Percentiles rank a stretch among this genome's conserved stretches.
These are phyloP conservation scores for Vireo griseus DNA, from an alignment of 2,797 vertebrate species.

Conservation along the genomic window DNA sequence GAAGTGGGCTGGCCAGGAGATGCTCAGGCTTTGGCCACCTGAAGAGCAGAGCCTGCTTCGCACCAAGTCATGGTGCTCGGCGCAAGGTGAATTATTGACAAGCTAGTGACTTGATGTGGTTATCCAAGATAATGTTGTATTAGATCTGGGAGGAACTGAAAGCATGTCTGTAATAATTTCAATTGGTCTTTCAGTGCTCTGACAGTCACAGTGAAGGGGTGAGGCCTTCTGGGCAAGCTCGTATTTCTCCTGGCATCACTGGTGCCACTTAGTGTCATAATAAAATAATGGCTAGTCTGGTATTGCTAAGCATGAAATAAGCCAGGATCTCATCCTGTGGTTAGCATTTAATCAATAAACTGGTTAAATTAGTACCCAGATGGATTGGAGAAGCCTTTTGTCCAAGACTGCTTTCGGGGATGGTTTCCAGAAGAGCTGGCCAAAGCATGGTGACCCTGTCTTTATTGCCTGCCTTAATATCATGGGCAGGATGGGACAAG, in stretches of 20 bases:
- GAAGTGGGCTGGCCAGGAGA: not conserved
- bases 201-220: not conserved
- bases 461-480: not conserved
- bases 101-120: not conserved
- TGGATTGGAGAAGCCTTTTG: not conserved
- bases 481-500: rapidly evolving
- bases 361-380: not conserved
- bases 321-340: not conserved
- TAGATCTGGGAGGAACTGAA: not conserved
- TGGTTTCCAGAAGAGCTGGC: not conserved
- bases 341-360: not conserved
- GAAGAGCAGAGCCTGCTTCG: not conserved
- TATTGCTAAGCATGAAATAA: not conserved
- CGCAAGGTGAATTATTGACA: not conserved
- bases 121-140: not conserved
- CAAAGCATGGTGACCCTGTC: not conserved
- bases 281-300: not conserved
- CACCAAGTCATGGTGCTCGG: rapidly evolving
- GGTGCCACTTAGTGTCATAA: not conserved
- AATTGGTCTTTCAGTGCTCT: not conserved
- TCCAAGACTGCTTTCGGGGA: not conserved
- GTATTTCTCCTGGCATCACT: not conserved
- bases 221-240: not conserved
- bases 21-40: not conserved
- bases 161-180: not conserved